These are phyloP conservation scores for Microplitis manilae DNA, from an alignment of 2,888 invertebrate genomes.

Conservation along the genomic window DNA sequence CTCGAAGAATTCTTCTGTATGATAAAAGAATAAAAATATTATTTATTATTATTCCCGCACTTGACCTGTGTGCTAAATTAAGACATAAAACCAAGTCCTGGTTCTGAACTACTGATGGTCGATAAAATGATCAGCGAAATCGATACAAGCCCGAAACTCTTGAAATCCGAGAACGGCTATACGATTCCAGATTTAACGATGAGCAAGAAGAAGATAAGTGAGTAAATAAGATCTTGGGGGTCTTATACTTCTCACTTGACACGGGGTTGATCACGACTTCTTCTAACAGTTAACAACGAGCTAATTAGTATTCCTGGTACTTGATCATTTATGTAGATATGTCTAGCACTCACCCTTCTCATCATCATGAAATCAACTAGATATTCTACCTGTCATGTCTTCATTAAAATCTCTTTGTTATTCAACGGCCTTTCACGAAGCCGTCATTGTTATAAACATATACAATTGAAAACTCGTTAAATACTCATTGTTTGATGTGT, in stretches of 20 bases:
- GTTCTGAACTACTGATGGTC: neutral
- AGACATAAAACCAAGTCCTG: slow-evolving; percentile 3
- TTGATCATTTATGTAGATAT: slow-evolving; percentile 64
- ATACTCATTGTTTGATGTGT: neutral
- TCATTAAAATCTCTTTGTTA: slow-evolving; percentile 58
- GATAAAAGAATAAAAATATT: too few species aligned
- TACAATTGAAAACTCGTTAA: neutral
- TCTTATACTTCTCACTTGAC: slow-evolving; percentile 42
- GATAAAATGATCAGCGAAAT: slow-evolving; percentile 30
- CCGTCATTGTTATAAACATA: neutral
- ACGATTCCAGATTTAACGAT: slow-evolving; percentile 32
- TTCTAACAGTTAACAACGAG: slow-evolving; percentile 60
- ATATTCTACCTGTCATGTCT: slow-evolving; percentile 64
- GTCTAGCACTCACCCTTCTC: slow-evolving; percentile 53
- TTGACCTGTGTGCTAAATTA: neutral
- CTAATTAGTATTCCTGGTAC: slow-evolving; percentile 66
- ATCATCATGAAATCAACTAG: slow-evolving; percentile 50
- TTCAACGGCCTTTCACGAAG: neutral
- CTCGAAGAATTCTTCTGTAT: too few species aligned
- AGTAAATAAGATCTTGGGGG: slow-evolving; percentile 22
- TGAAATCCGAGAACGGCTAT: slow-evolving; percentile 27
- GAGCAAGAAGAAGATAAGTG: slow-evolving; percentile 21
- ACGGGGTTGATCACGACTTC: slow-evolving; percentile 60
- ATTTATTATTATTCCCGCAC: neutral
- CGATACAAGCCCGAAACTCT: slow-evolving; percentile 10